Evolutionary conservation across 2,797 vertebrate species (phyloP), one percentile per base, ranked within the genome.

Genomic region (Synanceia verrucosa): DNA sequence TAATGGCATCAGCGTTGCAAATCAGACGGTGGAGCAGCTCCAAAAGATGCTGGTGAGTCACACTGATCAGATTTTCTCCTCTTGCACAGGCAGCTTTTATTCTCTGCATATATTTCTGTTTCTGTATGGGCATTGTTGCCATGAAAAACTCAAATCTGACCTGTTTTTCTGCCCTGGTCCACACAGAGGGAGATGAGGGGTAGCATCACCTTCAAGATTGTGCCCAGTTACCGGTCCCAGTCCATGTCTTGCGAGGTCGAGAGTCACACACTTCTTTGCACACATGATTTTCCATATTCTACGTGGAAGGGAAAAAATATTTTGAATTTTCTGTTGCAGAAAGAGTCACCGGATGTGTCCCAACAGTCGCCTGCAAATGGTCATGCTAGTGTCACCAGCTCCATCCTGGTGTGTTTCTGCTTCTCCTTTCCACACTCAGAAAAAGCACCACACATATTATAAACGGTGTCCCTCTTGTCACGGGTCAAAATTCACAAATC

Each of bases 151-250:
- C n/a, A 39, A 12, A 9, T 7, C 9, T 5, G 13, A 21, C 6
- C 9, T 55, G 6, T 3, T 39, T 28, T 41, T 8, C 48, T 47
- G 14, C 34, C 55, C 3, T 77, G 5, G 23, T 56, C 46, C 31
- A 6, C 31, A 65, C 94, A 99, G 97, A 96, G 95, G 86, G 98
- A 99, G 93, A 99, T 99, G 97, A 94, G 98, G 82, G 97, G 97
- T 13, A 98, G 97, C 87, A 99, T 99, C 84, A 99, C 98, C 68
- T 99, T 99, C 92, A 99, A 99, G 94, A 99, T 99, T 64, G 98
- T 99, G 57, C 98, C 98, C 81, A 98, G 98, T 89, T 99, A 99
- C 67, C 96, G 97, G 57, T 96, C 95, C 6, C 98, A 99, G 34
- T 99, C 97, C 51, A 96, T 96, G 57, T 98, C 97, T 68, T 97